Evolutionary conservation across 2,888 invertebrate genomes (phyloP).

Genomic region (Parapristionchus giblindavisi): DNA sequence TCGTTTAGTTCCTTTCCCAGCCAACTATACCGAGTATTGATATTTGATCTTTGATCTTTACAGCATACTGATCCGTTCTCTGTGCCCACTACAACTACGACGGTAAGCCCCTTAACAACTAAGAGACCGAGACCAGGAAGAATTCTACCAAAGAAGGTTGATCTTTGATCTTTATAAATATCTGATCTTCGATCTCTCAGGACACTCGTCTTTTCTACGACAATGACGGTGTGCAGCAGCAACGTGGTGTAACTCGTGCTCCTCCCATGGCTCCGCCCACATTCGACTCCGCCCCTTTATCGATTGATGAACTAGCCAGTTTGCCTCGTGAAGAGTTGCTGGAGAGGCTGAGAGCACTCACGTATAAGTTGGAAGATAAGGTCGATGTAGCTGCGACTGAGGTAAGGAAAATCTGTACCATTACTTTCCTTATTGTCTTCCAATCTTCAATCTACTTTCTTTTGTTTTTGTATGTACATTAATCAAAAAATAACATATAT

Average conservation of each 20-base stretch:
- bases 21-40: too few relatives aligned
- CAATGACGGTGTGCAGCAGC: background rate
- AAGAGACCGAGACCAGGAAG: conserved; percentile 14
- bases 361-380: conserved; percentile 6
- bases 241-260: conserved; percentile 1
- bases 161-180: background rate
- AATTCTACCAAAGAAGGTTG: conserved; percentile 26
- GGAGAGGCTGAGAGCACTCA: conserved; percentile 7
- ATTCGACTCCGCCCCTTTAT: conserved; percentile 7
- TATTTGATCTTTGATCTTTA: too few relatives aligned
- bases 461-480: too few relatives aligned
- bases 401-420: too few relatives aligned
- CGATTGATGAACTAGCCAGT: conserved; percentile 28
- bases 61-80: too few relatives aligned
- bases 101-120: background rate
- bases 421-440: too few relatives aligned
- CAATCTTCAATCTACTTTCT: too few relatives aligned
- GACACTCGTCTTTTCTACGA: conserved; percentile 27
- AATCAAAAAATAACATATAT: too few relatives aligned
- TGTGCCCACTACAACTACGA: background rate
- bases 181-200: background rate
- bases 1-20: too few relatives aligned
- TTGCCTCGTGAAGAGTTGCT: conserved; percentile 20
- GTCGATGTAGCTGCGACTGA: conserved; percentile 5
- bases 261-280: conserved; percentile 27